These are phyloP conservation scores for Drosophila punjabiensis DNA, from an alignment of 1,140 invertebrate genomes.

Conservation along the genomic window DNA sequence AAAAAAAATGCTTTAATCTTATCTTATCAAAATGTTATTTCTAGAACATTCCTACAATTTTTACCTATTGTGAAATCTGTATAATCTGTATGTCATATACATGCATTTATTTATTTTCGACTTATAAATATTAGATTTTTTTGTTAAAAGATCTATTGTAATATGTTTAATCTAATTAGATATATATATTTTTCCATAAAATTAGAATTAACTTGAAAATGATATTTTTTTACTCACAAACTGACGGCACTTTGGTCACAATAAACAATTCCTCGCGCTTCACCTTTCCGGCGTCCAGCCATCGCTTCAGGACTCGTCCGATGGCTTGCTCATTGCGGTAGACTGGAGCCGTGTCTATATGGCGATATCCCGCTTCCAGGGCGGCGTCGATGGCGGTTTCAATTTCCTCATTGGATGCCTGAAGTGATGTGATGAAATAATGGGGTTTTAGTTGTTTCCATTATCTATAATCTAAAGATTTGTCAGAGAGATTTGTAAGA, in stretches of 20 bases:
- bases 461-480: slow-evolving; percentile 5
- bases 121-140: neutral
- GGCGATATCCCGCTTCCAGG: no score
- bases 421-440: slow-evolving; percentile 51
- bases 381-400: no score
- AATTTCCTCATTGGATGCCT: no score
- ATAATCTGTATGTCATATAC: neutral
- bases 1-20: neutral
- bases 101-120: neutral
- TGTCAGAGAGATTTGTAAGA: neutral
- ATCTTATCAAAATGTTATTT: neutral
- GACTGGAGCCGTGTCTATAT: slow-evolving; percentile 92
- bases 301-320: slow-evolving; percentile 90
- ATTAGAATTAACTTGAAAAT: neutral
- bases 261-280: no score
- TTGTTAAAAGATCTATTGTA: neutral
- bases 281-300: slow-evolving; percentile 90
- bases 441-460: slow-evolving; percentile 56
- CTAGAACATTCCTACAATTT: neutral
- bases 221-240: no score
- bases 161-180: no score
- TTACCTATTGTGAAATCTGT: neutral
- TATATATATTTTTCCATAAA: neutral
- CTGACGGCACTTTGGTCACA: no score
- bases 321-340: slow-evolving; percentile 94